Conservation (phyloP, 2,797 vertebrate genomes). For the Pelobates cultripes region DNA sequence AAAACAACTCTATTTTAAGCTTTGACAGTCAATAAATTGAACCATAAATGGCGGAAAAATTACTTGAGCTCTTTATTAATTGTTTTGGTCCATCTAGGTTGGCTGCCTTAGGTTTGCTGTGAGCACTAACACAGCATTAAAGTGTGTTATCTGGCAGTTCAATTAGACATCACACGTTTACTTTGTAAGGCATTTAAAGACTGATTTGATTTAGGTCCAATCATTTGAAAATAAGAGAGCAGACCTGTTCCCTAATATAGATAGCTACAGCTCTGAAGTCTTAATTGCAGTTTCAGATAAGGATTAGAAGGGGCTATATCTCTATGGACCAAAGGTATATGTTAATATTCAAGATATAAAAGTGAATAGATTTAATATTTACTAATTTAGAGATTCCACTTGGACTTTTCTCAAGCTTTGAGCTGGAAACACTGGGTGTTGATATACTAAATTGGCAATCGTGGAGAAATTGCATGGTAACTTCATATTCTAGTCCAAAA, state of each 20-base stretch:
- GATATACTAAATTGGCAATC: neutral
- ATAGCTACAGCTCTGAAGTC: slow-evolving; percentile 77
- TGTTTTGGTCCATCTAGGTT: slow-evolving; percentile 49
- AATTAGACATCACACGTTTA: slow-evolving; percentile 74
- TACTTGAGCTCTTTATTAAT: too few relatives aligned
- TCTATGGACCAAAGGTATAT: slow-evolving; percentile 77
- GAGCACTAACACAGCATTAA: slow-evolving; percentile 67
- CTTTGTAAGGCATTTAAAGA: slow-evolving; percentile 74
- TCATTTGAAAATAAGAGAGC: slow-evolving; percentile 72
- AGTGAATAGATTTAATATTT: slow-evolving; percentile 70
- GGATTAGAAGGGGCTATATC: slow-evolving; percentile 74
- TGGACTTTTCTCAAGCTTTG: slow-evolving; percentile 64
- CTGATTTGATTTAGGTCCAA: slow-evolving; percentile 75
- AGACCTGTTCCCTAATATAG: slow-evolving; percentile 68
- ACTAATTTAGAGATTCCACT: slow-evolving; percentile 69
- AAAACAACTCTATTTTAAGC: too few relatives aligned
- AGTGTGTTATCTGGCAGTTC: slow-evolving; percentile 71
- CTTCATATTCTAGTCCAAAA: too few relatives aligned
- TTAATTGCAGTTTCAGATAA: slow-evolving; percentile 83
- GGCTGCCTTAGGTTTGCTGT: slow-evolving; percentile 56
- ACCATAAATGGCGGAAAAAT: too few relatives aligned
- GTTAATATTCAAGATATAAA: slow-evolving; percentile 75
- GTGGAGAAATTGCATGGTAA: neutral
- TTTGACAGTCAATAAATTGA: too few relatives aligned
- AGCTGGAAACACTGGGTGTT: slow-evolving; percentile 19